Conservation (phyloP, 2,888 invertebrate genomes). For the Drymonia ruficornis region DNA sequence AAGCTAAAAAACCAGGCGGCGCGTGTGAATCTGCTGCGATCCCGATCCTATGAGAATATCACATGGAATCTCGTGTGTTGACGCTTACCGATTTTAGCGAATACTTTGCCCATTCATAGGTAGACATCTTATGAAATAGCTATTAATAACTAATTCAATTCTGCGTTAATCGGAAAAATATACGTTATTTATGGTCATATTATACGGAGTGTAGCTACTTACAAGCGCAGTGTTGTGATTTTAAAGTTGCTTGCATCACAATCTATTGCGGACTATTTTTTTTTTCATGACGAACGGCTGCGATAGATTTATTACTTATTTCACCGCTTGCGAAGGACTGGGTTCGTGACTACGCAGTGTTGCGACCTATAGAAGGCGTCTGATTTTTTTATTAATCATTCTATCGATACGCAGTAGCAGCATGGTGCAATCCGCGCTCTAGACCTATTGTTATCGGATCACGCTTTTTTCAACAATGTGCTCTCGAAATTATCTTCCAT, state of each 20-base stretch:
- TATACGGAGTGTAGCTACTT: not conserved
- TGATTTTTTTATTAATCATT: slow-evolving; percentile 49
- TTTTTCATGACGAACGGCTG: slow-evolving; percentile 38
- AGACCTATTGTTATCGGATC: slow-evolving; percentile 54
- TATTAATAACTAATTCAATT: not conserved
- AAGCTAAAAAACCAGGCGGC: slow-evolving; percentile 64
- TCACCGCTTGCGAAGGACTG: slow-evolving; percentile 52
- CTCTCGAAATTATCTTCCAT: slow-evolving; percentile 38
- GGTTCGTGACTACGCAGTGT: slow-evolving; percentile 56
- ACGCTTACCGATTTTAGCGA: slow-evolving; percentile 53
- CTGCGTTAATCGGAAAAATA: not conserved
- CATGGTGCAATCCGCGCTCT: slow-evolving; percentile 52
- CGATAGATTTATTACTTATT: slow-evolving; percentile 48
- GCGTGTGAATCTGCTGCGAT: slow-evolving; percentile 78
- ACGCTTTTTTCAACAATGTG: slow-evolving; percentile 49
- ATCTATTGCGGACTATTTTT: slow-evolving; percentile 32
- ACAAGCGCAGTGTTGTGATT: slow-evolving; percentile 2
- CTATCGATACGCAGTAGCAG: slow-evolving; percentile 59
- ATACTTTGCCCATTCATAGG: slow-evolving; percentile 35
- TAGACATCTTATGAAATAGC: not conserved
- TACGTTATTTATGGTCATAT: not conserved
- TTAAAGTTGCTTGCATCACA: slow-evolving; percentile 34
- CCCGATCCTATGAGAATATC: slow-evolving; percentile 73
- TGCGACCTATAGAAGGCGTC: slow-evolving; percentile 47
- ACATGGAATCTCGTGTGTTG: slow-evolving; percentile 57